Base-by-base conservation (phyloP, 1,140 invertebrate species). In the Odontomachus brunneus region DNA sequence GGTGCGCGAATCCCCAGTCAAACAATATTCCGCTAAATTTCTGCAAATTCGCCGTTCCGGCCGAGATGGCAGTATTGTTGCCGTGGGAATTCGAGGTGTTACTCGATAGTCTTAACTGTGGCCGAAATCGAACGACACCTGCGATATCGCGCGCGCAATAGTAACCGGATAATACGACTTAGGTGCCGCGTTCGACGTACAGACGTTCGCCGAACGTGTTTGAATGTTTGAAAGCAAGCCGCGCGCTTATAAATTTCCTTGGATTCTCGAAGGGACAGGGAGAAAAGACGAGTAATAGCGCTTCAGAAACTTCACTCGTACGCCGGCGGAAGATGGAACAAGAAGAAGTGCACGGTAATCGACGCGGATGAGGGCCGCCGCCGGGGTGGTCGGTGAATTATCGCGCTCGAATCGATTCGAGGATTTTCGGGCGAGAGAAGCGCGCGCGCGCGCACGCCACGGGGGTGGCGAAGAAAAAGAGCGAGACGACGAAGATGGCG, bases 11-110 rank as follows among this genome's bases (percentile, higher is more conserved):
- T 92, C 88, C 89, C 66, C 80, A 81, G 83, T 85, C 90, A 92
- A 92, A 93, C 92, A 90, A 93, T 93, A 92, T 92, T 91, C 92
- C 87, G 92, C 91, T 90, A 92, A 93, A 89, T 93, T 93, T 91
- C 88, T 90, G 89, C 91, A 91, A 92, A 92, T 92, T 93, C 90
- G 90, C 86, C 88, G 86, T 91, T 88, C 86, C 85, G 73, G 71
- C 88, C 84, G 88, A 26, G 63, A 83, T n/a, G 22, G 65, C 44
- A 12, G 29, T 26, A 55, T 85, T 14, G 66, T 71, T 44, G 48
- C 57, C 66, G 29, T 65, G 24, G 66, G 84, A 85, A 86, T 82
- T 85, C 72, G 38, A 84, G 19, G 63, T 67, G 48, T 81, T 81
- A 33, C 62, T 7, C 9, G 22, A 53, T 29, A 63, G 29, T 44